Evolutionary conservation across 2,888 invertebrate species (phyloP), one percentile per base, ranked within the genome.

Genomic region (Hydrotaea diabolus): DNA sequence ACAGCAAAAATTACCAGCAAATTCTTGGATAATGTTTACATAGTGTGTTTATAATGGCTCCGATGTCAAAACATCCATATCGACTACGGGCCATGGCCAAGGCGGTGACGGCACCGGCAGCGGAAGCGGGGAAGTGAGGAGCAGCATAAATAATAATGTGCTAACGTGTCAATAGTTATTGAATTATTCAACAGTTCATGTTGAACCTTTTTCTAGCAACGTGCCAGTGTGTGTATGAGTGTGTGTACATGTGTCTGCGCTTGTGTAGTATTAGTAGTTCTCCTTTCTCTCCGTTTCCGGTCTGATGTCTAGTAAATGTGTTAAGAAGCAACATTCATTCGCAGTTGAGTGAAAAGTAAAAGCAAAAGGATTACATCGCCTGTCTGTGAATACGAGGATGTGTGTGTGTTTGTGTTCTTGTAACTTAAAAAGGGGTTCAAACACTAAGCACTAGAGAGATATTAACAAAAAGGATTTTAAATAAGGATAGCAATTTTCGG

Each of bases 81-180:
- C 55, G 55, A 13, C 31, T 23, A 73, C 8, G 7, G 39, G 21
- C 26, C 39, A 55, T 5, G 9, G 31, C 26, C 5, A 46, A 53
- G 36, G 13, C 74, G 55, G 21, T 11, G 64, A 43, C n/a, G 4
- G 13, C 17, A 55, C 2, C 62, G 31, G 8, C 23, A 53, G 53
- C 19, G 13, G 21, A 31, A 57, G 43, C 26, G n/a, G n/a, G 73
- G 39, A 71, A 62, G 46, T 53, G n/a, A 19, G 36, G 72, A 46
- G 59, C 62, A 55, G 69, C 74, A 77, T 84, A 82, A 84, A 82
- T 79, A 82, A 85, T 82, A 73, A 55, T 77, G 73, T 85, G 81
- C 53, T 85, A 82, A 81, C 78, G 81, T 85, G 81, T 79, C 85
- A 82, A 79, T 85, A 69, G 53, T 77, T 82, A 85, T 79, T 79